A percentile compares a stretch with the other conserved stretches of the same genome.
These are phyloP conservation scores for Aphrophora alni DNA, from an alignment of 2,888 invertebrate species.

Conservation along the genomic window DNA sequence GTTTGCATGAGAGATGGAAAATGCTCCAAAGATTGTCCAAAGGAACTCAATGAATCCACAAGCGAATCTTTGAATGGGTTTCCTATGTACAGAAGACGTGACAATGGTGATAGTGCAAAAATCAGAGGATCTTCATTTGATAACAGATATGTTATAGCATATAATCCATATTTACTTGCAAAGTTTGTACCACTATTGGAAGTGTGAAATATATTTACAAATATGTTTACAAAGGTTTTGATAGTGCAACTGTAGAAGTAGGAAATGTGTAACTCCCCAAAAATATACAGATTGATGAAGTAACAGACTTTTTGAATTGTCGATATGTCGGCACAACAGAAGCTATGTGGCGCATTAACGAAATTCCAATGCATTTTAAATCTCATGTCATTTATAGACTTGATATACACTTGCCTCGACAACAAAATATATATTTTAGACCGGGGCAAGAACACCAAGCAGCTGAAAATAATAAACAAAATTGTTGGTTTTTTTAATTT, in stretches of 20 bases:
- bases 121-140: conserved; percentile 8
- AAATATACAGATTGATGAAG: no score
- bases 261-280: no score
- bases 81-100: conserved; percentile 14
- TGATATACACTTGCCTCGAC: neutral
- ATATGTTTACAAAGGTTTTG: no score
- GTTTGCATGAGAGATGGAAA: conserved; percentile 21
- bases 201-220: no score
- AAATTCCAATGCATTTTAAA: neutral
- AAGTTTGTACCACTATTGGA: neutral
- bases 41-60: conserved; percentile 13
- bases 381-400: neutral
- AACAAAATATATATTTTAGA: neutral
- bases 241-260: no score
- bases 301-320: no score
- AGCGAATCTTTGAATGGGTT: neutral
- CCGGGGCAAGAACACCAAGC: no score
- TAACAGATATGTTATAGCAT: neutral
- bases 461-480: neutral
- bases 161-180: neutral
- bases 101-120: no score
- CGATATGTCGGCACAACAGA: no score
- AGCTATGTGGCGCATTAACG: no score
- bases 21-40: conserved; percentile 3
- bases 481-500: neutral